Conservation (phyloP, 2,113 vertebrate species). For the Dipodomys merriami region DNA sequence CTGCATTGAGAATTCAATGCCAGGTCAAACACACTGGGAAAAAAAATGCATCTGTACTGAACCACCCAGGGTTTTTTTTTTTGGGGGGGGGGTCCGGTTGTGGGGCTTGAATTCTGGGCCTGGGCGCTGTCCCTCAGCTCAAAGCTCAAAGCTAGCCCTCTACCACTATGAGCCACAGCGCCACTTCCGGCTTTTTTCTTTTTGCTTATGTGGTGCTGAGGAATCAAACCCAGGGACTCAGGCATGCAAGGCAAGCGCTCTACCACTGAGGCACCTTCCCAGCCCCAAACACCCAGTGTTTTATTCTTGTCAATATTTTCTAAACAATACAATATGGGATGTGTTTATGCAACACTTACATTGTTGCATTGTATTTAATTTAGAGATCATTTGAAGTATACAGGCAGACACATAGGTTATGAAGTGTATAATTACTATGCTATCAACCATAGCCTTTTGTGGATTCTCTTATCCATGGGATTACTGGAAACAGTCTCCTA, state of each 20-base stretch:
- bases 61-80: background rate
- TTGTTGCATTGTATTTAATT: background rate
- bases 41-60: background rate
- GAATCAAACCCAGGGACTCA: too few relatives aligned
- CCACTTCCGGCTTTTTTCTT: too few relatives aligned
- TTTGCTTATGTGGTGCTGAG: too few relatives aligned
- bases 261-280: too few relatives aligned
- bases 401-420: background rate
- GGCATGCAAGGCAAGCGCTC: too few relatives aligned
- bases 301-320: background rate
- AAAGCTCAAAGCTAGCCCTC: too few relatives aligned
- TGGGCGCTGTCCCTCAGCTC: too few relatives aligned
- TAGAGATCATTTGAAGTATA: background rate
- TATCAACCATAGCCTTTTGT: background rate
- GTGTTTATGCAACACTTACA: background rate
- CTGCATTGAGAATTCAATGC: background rate
- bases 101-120: too few relatives aligned
- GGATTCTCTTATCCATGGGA: background rate
- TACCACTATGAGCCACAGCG: too few relatives aligned
- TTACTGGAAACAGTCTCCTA: background rate
- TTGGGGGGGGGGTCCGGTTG: too few relatives aligned
- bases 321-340: background rate
- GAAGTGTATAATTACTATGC: background rate
- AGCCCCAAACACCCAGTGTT: too few relatives aligned
- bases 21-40: background rate